Base-by-base conservation (phyloP, 2,113 vertebrate genomes). In the Brachyhypopomus occidentalis region DNA sequence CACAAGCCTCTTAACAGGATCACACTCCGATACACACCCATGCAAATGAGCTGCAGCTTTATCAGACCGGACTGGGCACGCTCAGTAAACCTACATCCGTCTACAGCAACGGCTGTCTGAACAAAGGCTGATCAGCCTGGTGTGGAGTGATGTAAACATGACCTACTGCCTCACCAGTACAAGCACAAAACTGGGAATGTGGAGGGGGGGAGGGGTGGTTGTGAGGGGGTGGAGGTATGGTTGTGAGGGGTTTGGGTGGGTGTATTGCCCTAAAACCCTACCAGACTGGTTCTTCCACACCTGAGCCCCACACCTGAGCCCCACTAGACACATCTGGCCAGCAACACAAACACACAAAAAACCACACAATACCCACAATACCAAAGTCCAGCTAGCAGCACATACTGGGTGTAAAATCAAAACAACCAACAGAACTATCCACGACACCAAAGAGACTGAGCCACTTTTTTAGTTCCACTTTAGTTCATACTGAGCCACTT, bases 231-330 rank as follows among this genome's bases (percentile, higher is more conserved):
- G 67, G 67, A 81, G 41, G 25, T 66, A 8, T 63, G 70, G 34
- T 8, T 14, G 45, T 12, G 45, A 2, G 2, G 14, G 12, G 12
- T 14, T 12, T 12, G 45, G 45, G 27, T 19, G 16, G 38, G 23
- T 59, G 8, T 22, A 34, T 2, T 73, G 63, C 16, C 55, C 6
- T 14, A 14, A 69, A 78, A 89, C 87, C 89, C 86, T 60, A 85
- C 78, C 79, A 0, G 71, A 86, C 90, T 62, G 77, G 88, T 90
- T 86, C 64, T 19, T 9, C 66, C 77, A 81, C 45, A 34, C 66
- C 11, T 25, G 11, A 70, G 30, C 59, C 73, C n/a, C n/a, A n/a
- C n/a, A n/a, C n/a, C 71, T 11, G 41, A 48, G 22, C 22, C 27
- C 20, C 20, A 73, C 60, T 4, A 60, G 52, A 72, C 22, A 79